Conservation (phyloP, 2,888 invertebrate genomes). For the Eilema sororculum region DNA sequence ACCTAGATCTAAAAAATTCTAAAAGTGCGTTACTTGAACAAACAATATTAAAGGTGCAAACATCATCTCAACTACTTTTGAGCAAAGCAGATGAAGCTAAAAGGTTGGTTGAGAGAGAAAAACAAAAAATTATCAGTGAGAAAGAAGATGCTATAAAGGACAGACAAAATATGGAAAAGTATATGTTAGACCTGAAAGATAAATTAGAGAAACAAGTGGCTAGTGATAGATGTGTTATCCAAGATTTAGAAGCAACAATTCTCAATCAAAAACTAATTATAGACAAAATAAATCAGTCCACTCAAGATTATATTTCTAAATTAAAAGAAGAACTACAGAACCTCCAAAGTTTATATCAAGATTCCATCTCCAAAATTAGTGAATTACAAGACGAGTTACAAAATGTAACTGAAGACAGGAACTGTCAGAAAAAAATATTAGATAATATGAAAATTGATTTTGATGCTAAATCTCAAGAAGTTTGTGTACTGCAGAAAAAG, state of each 20-base stretch:
- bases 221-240: conserved; percentile 64
- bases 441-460: conserved; percentile 56
- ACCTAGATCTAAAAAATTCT: conserved; percentile 60
- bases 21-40: conserved; percentile 67
- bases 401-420: conserved; percentile 53
- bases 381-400: conserved; percentile 62
- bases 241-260: conserved; percentile 72
- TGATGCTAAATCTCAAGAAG: conserved; percentile 62
- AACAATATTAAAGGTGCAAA: conserved; percentile 71
- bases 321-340: conserved; percentile 68
- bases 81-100: conserved; percentile 80
- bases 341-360: conserved; percentile 65
- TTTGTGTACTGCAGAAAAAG: conserved; percentile 56
- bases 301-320: conserved; percentile 65
- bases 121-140: conserved; percentile 74
- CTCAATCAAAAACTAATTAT: conserved; percentile 73
- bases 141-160: conserved; percentile 76
- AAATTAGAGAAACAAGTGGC: conserved; percentile 66
- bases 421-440: conserved; percentile 48
- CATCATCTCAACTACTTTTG: conserved; percentile 74
- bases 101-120: conserved; percentile 75
- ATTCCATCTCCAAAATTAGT: conserved; percentile 57
- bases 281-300: conserved; percentile 68
- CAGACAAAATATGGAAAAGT: conserved; percentile 64
- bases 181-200: conserved; percentile 63